These are phyloP conservation scores for Tetanocera ferruginea DNA, from an alignment of 2,888 invertebrate species.

Conservation along the genomic window DNA sequence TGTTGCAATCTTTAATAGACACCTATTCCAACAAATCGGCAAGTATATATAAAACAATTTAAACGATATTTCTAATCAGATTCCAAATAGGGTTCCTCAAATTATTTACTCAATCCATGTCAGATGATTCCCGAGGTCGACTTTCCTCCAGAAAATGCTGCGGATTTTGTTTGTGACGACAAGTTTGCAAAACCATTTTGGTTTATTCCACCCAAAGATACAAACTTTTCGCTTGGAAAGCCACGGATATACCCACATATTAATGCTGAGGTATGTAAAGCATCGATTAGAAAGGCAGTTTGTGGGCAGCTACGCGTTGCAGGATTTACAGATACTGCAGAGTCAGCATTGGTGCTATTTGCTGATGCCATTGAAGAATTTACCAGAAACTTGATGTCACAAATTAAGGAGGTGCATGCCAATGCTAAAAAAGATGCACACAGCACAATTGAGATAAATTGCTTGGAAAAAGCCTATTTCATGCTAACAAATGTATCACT, in stretches of 20 bases:
- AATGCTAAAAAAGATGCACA: slow-evolving; percentile 50
- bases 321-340: slow-evolving; percentile 66
- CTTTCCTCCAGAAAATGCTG: slow-evolving; percentile 66
- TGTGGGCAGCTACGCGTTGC: slow-evolving; percentile 66
- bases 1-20: slow-evolving; percentile 67
- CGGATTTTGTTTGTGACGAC: slow-evolving; percentile 62
- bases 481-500: slow-evolving; percentile 63
- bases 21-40: slow-evolving; percentile 68
- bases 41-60: slow-evolving; percentile 38
- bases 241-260: slow-evolving; percentile 59
- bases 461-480: slow-evolving; percentile 64
- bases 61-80: not conserved
- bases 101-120: slow-evolving; percentile 66
- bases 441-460: slow-evolving; percentile 53
- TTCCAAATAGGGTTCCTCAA: slow-evolving; percentile 61
- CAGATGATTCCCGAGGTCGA: slow-evolving; percentile 69
- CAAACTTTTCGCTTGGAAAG: slow-evolving; percentile 62
- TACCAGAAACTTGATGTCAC: slow-evolving; percentile 59
- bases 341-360: slow-evolving; percentile 62
- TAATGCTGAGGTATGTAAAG: slow-evolving; percentile 57
- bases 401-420: slow-evolving; percentile 55
- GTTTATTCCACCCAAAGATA: slow-evolving; percentile 65
- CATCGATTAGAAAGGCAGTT: slow-evolving; percentile 63
- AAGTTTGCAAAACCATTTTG: slow-evolving; percentile 67
- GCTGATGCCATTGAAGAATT: slow-evolving; percentile 67